Evolutionary conservation across 2,888 invertebrate genomes (phyloP).

Genomic region (Tenthredo amoena): DNA sequence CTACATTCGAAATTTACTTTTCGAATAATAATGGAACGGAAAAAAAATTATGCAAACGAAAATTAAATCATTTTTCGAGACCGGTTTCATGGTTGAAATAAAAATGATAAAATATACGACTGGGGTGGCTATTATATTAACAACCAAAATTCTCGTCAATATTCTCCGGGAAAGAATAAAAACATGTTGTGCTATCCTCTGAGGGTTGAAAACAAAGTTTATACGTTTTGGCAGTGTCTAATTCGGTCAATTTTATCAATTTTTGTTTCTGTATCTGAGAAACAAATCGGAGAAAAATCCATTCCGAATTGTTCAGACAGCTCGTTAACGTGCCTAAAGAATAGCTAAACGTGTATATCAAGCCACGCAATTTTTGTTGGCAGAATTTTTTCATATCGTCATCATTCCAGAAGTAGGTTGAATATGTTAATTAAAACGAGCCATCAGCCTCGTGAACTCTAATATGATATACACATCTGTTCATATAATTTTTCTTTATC

Average conservation of each 20-base stretch:
- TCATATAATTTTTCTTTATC: not conserved
- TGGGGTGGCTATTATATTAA: not conserved
- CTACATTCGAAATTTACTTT: not conserved
- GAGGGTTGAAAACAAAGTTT: not conserved
- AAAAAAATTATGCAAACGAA: not conserved
- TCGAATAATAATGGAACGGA: not conserved
- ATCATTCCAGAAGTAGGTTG: slow-evolving; percentile 30
- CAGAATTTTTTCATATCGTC: not conserved
- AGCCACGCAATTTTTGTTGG: not conserved
- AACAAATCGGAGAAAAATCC: not conserved
- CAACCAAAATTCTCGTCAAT: not conserved
- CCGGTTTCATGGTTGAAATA: not conserved
- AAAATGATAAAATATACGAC: not conserved
- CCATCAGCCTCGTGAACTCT: not conserved
- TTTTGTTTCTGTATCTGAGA: not conserved
- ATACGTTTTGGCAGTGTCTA: not conserved
- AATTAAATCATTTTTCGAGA: not conserved
- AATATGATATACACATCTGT: slow-evolving; percentile 13
- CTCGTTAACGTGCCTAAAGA: not conserved
- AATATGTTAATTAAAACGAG: slow-evolving; percentile 4
- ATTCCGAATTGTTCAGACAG: not conserved
- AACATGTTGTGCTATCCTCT: not conserved
- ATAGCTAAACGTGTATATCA: not conserved
- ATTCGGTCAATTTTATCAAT: not conserved
- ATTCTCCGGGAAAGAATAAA: not conserved